Percentiles rank a stretch among this genome's conserved stretches.
phyloP scores from a whole-genome alignment of 2,113 vertebrate species.

The Microcebus tavaratra region DNA sequence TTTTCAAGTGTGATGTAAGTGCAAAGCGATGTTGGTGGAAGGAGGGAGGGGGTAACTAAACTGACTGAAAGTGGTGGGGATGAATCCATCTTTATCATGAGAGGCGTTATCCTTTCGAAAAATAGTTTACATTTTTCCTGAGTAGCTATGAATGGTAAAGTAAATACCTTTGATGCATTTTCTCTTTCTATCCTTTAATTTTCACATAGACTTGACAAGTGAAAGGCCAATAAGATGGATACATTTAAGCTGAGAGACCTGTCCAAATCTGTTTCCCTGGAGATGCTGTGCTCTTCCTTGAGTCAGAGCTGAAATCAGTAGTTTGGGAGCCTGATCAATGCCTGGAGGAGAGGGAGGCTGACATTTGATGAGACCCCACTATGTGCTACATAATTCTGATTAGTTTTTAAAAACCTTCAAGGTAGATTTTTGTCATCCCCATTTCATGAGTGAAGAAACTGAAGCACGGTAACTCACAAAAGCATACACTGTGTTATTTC shows the following conservation, averaged over 20 bases:
- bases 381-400: background rate
- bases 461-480: background rate
- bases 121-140: background rate
- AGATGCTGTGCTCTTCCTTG: background rate
- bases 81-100: background rate
- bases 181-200: slow-evolving; percentile 12
- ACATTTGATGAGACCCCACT: background rate
- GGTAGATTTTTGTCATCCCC: slow-evolving; percentile 9
- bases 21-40: no score
- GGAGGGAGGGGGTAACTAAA: no score
- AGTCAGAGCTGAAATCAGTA: background rate
- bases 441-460: background rate
- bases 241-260: background rate
- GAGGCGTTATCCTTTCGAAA: background rate
- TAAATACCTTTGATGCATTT: background rate
- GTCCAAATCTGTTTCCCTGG: background rate
- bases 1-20: background rate
- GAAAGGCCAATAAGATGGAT: background rate
- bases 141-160: background rate
- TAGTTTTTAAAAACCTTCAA: background rate
- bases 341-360: background rate
- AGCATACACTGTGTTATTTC: background rate
- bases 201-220: background rate
- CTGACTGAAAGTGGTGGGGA: background rate
- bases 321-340: background rate